Percentiles rank a stretch among this genome's conserved stretches.
These are phyloP conservation scores for Acromyrmex heyeri DNA, from an alignment of 1,140 invertebrate species.

Conservation along the genomic window DNA sequence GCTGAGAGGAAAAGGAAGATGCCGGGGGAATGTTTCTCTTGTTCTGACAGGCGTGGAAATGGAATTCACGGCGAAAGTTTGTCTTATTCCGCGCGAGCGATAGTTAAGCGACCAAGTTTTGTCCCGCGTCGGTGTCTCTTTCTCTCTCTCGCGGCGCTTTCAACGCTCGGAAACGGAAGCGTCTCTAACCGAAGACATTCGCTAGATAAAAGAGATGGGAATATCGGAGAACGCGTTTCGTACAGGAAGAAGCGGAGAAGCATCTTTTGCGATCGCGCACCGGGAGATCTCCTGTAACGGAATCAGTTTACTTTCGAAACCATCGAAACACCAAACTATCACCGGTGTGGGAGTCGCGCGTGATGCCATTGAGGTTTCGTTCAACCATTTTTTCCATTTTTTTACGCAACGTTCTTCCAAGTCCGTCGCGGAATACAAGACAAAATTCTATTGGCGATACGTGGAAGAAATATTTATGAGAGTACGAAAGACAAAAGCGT, in stretches of 20 bases:
- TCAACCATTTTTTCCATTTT: neutral
- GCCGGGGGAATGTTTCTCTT: conserved; percentile 59
- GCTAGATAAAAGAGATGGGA: conserved; percentile 33
- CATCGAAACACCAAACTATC: conserved; percentile 18
- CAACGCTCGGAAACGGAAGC: conserved; percentile 41
- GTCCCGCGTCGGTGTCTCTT: neutral
- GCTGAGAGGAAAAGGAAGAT: neutral
- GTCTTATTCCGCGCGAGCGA: conserved; percentile 43
- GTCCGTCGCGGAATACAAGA: conserved; percentile 5
- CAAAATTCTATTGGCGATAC: conserved; percentile 32
- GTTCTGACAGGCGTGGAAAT: conserved; percentile 64
- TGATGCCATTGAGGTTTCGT: conserved; percentile 24
- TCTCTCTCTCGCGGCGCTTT: conserved; percentile 14
- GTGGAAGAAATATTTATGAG: conserved; percentile 18
- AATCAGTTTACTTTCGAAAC: conserved; percentile 25
- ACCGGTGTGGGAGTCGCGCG: neutral
- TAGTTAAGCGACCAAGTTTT: conserved; percentile 61
- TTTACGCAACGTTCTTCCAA: neutral
- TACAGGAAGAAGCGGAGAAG: neutral
- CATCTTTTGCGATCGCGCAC: conserved; percentile 31
- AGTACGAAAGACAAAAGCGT: neutral
- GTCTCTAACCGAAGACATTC: conserved; percentile 36
- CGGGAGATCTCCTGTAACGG: conserved; percentile 36
- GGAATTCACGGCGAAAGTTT: conserved; percentile 66
- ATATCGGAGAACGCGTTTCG: conserved; percentile 31